Percentiles rank a stretch among this genome's conserved stretches.
phyloP scores from a whole-genome alignment of 2,113 vertebrate species.

The Phrynocephalus versicolor region DNA sequence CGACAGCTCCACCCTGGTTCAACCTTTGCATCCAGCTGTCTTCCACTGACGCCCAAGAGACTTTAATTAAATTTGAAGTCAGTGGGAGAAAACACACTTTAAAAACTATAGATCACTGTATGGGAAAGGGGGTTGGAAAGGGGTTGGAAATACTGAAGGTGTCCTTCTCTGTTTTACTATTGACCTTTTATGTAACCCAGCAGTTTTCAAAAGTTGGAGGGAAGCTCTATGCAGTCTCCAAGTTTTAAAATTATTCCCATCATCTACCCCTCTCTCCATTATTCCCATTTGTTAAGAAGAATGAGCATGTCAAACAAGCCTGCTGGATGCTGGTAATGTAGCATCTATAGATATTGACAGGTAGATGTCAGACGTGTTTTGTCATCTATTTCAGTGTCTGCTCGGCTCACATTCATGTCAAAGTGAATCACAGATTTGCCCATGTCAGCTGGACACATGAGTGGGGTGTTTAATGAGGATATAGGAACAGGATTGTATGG shows the following conservation, averaged over 20 bases:
- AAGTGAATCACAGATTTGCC: slow-evolving; percentile 36
- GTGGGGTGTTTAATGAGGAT: slow-evolving; percentile 53
- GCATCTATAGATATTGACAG: slow-evolving; percentile 39
- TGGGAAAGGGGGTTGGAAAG: not conserved
- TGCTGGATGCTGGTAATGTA: slow-evolving; percentile 34
- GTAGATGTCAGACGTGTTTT: slow-evolving; percentile 24
- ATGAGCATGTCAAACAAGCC: slow-evolving; percentile 8
- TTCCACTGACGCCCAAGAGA: not conserved
- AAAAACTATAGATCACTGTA: not conserved
- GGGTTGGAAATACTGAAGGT: not conserved
- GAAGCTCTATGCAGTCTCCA: not conserved
- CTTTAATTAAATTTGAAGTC: not conserved
- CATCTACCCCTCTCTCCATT: not conserved
- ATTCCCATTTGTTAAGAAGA: not conserved
- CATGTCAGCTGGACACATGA: slow-evolving; percentile 37
- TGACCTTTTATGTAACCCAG: not conserved
- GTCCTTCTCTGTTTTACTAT: not conserved
- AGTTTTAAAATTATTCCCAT: not conserved
- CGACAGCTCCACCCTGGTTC: too few species aligned
- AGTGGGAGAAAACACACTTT: not conserved
- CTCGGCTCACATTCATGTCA: slow-evolving; percentile 44
- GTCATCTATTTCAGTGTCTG: slow-evolving; percentile 6
- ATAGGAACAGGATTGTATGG: slow-evolving; percentile 20
- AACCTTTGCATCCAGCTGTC: too few species aligned
- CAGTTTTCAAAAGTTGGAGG: not conserved